phyloP scores from a whole-genome alignment of 2,888 invertebrate species.

The Auanema sp. region DNA sequence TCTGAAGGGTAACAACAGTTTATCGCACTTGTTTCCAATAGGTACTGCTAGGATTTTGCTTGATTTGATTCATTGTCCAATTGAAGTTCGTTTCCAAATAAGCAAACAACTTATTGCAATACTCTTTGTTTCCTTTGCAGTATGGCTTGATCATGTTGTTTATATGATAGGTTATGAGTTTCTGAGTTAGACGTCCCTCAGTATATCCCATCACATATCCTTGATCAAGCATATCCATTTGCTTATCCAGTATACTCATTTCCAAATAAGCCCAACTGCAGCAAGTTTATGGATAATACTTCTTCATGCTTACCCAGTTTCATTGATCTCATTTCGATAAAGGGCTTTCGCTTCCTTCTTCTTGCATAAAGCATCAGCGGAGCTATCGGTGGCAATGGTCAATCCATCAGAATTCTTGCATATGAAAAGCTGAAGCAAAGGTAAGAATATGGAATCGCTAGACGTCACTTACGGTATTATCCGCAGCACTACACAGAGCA shows the following conservation, averaged over 20 bases:
- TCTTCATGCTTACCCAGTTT: conserved; percentile 37
- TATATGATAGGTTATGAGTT: conserved; percentile 48
- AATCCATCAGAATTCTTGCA: too few relatives aligned
- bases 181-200: conserved; percentile 43
- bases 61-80: conserved; percentile 50
- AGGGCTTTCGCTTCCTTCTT: conserved; percentile 23
- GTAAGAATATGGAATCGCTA: too few relatives aligned
- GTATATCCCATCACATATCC: conserved; percentile 59
- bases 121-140: conserved; percentile 56
- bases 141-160: conserved; percentile 53
- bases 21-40: conserved; percentile 58
- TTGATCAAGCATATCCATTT: conserved; percentile 37
- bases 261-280: conserved; percentile 52
- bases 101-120: conserved; percentile 50
- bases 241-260: conserved; percentile 48
- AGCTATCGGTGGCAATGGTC: not conserved
- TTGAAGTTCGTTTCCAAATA: conserved; percentile 52
- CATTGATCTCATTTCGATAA: conserved; percentile 38
- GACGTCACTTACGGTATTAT: too few relatives aligned
- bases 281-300: not conserved
- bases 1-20: conserved; percentile 1
- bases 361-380: not conserved
- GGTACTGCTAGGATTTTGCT: conserved; percentile 45
- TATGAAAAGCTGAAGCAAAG: too few relatives aligned
- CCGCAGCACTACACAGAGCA: too few relatives aligned